Base-by-base conservation (phyloP, 2,888 invertebrate genomes). In the Sesamia inferens region DNA sequence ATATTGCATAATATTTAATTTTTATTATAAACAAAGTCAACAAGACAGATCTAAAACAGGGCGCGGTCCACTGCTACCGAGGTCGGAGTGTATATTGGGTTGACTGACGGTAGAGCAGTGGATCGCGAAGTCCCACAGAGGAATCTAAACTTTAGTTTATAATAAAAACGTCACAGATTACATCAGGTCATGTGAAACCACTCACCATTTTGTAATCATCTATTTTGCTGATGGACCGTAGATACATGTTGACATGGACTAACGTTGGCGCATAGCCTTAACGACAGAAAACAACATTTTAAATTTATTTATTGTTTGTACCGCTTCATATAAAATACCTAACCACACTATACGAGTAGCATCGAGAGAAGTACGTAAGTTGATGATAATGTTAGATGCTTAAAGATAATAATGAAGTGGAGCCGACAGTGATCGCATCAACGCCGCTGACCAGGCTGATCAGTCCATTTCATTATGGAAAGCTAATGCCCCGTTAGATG, bases 181-280 rank as follows among this genome's bases (percentile, higher is more conserved):
- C 87, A 82, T 85, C 84, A 70, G 90, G 88, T 90, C 88, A 88
- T 89, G 89, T 93, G 91, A 88, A 90, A 88, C 94, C 91, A 98
- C 99, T 99, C 98, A 99, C 99, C 99, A 99, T 99, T 97, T 99
- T 98, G 97, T 99, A 99, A 98, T 99, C 99, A 97, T 99, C 98
- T 97, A 99, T 99, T 98, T 99, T 99, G 97, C 99, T 99, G 97
- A 99, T 99, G 97, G 99, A 99, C 94, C 99, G 98, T 90, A 99
- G 98, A 97, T 97, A 98, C 97, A 99, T 97, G 98, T 99, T 99
- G 97, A 99, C 99, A 94, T 97, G 96, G 93, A 99, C 99, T 96
- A 97, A 96, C 94, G 99, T 98, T 92, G 99, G 98, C 95, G 97
- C 97, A 96, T 98, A 98, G 97, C 97, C 98, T 97, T 97, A 84